phyloP scores from a whole-genome alignment of 2,888 invertebrate species.

The Myopa testacea region DNA sequence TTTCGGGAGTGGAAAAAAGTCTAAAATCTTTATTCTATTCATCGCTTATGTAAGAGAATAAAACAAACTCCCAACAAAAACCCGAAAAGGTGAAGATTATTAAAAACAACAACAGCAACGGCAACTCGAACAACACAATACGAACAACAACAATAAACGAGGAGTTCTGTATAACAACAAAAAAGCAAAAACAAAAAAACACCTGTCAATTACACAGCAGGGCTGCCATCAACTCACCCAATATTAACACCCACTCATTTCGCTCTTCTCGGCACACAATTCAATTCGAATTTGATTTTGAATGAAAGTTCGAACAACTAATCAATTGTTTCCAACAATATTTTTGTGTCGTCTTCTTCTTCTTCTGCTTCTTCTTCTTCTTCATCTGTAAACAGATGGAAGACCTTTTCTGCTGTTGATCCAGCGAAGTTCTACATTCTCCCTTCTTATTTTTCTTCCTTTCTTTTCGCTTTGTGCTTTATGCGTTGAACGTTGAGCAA shows the following conservation, averaged over 20 bases:
- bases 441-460: too few species aligned
- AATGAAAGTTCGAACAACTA: conserved; percentile 59
- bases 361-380: neutral
- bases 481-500: too few species aligned
- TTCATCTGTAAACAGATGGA: neutral
- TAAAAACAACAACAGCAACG: conserved; percentile 28
- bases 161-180: too few species aligned
- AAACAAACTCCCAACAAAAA: neutral
- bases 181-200: conserved; percentile 45
- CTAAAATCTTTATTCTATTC: too few species aligned
- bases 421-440: too few species aligned
- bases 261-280: neutral
- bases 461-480: too few species aligned
- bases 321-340: conserved; percentile 59
- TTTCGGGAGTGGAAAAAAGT: too few species aligned
- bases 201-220: conserved; percentile 58
- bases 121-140: conserved; percentile 6
- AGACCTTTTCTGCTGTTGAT: neutral
- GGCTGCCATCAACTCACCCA: conserved; percentile 19
- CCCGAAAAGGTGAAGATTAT: neutral
- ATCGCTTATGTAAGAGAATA: neutral
- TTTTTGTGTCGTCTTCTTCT: neutral
- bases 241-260: conserved; percentile 16
- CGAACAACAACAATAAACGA: neutral
- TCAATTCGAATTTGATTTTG: conserved; percentile 33